phyloP scores from a whole-genome alignment of 2,797 vertebrate species.

The Paguma larvata region DNA sequence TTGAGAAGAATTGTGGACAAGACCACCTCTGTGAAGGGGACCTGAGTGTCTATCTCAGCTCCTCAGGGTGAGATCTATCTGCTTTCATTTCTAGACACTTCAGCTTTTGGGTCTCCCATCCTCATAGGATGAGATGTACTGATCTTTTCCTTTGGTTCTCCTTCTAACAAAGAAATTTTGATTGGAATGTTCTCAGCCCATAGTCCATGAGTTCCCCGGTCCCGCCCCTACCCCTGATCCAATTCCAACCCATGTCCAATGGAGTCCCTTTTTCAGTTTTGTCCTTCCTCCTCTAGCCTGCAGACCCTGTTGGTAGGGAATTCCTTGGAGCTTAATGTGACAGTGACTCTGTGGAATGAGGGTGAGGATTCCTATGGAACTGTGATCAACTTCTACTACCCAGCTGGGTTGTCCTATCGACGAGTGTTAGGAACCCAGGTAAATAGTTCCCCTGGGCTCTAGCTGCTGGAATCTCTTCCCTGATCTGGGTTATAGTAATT shows the following conservation, averaged over 20 bases:
- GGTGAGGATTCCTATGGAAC: conserved; percentile 92
- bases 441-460: conserved; percentile 6
- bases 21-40: conserved; percentile 86
- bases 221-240: background rate
- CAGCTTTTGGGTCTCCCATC: background rate
- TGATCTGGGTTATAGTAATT: background rate
- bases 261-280: background rate
- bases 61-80: conserved; percentile 82
- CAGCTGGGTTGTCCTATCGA: conserved; percentile 90
- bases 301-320: conserved; percentile 64
- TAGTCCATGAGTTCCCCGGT: background rate
- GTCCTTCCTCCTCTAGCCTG: conserved; percentile 53
- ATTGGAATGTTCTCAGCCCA: background rate
- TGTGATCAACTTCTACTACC: conserved; percentile 88
- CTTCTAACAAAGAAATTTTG: background rate
- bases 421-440: conserved; percentile 88
- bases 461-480: background rate
- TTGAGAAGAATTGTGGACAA: conserved; percentile 87
- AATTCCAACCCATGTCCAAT: background rate
- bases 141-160: background rate
- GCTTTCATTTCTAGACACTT: background rate
- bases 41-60: conserved; percentile 82
- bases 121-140: background rate
- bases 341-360: conserved; percentile 88
- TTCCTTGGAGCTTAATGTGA: conserved; percentile 86